phyloP scores from a whole-genome alignment of 2,888 invertebrate species.

The Meghimatium bilineatum region DNA sequence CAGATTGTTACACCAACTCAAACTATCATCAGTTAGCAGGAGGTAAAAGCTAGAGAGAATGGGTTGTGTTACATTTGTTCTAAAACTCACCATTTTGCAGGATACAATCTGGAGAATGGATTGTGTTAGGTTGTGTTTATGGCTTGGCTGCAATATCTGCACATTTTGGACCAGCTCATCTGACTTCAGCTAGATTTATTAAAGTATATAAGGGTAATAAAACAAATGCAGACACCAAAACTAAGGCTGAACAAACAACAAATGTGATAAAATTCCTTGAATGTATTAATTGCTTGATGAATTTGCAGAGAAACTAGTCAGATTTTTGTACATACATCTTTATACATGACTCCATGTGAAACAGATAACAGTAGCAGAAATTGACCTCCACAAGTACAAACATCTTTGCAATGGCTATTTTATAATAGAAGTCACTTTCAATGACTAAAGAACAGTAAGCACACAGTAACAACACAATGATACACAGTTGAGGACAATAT shows the following conservation, averaged over 20 bases:
- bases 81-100: too few species aligned
- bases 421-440: not conserved
- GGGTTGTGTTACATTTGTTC: too few species aligned
- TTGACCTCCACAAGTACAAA: not conserved
- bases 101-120: too few species aligned
- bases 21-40: too few species aligned
- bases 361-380: not conserved
- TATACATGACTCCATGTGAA: not conserved
- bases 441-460: not conserved
- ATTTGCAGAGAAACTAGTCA: not conserved
- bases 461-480: not conserved
- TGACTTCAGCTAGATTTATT: too few species aligned
- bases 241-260: not conserved
- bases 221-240: too few species aligned
- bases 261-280: not conserved
- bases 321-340: not conserved
- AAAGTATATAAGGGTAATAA: too few species aligned
- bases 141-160: too few species aligned
- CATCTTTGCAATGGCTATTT: not conserved
- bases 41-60: too few species aligned
- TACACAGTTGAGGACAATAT: not conserved
- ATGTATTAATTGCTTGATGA: conserved; percentile 16
- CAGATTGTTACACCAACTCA: too few species aligned
- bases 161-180: too few species aligned
- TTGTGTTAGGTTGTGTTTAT: too few species aligned